Evolutionary conservation across 2,888 invertebrate species (phyloP), one percentile per base, ranked within the genome.

Genomic region (Lochmaea capreae): DNA sequence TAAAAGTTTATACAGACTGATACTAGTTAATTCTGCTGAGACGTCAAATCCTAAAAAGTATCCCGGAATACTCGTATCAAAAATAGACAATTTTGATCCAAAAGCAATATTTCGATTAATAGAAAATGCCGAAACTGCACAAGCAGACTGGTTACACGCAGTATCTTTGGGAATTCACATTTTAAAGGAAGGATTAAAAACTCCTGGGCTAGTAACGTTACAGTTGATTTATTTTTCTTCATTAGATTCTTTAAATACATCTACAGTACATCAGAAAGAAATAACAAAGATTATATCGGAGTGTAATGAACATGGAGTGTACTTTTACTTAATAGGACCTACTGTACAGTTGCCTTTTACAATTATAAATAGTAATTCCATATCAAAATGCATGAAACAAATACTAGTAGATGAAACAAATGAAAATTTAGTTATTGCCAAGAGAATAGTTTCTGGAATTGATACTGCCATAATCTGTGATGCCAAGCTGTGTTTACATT

Each of bases 241-340:
- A 65, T 75, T 81, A 57, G 77, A 79, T 67, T 66, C 39, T 42
- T n/a, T 2, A 26, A 65, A 16, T 58, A 54, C 59, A 22, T 70
- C 65, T 18, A 43, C 52, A 70, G 49, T 73, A 8, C 63, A 75
- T 67, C 18, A 68, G 52, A 65, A 62, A 16, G 73, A 74, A 43
- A 46, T 76, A 10, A 43, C 76, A 16, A 33, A 49, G 14, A 43
- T 81, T 18, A 77, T 77, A 14, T 43, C 71, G n/a, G 59, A 75
- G 66, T n/a, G 78, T 49, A 78, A 75, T 12, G 54, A 74, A 26
- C 59, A 76, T 59, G 65, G 77, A 11, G 77, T 81, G 52, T 80
- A 71, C 72, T 52, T 81, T 9, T 81, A 80, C 63, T 71, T 81
- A 65, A 73, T 79, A 58, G 81, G 81, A 12, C 81, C 79, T 10